Percentiles rank a stretch among this genome's conserved stretches.
Conservation (phyloP, 2,113 vertebrate species). For the Hassar affinis region DNA sequence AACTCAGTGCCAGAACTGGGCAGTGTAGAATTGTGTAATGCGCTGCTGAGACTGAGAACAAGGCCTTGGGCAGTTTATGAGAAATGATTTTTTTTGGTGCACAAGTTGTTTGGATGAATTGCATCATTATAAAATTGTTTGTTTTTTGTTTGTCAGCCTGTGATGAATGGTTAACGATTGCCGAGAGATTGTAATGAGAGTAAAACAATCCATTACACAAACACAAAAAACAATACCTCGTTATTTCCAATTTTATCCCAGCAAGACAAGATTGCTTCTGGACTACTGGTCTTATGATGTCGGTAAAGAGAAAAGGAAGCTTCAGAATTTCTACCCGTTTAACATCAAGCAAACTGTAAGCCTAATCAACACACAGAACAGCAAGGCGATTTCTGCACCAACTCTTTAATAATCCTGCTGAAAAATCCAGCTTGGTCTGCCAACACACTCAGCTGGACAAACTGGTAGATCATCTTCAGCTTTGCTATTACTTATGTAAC, state of each 20-base stretch:
- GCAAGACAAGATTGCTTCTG: neutral
- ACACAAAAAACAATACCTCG: neutral
- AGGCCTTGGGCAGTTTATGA: neutral
- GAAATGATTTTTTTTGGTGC: conserved; percentile 10
- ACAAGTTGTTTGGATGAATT: neutral
- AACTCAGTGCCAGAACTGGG: conserved; percentile 33
- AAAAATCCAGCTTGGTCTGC: neutral
- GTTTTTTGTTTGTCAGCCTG: neutral
- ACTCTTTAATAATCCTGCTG: neutral
- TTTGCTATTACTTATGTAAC: neutral
- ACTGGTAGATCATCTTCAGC: neutral
- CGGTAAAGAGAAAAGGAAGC: neutral
- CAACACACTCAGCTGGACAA: neutral
- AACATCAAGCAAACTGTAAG: neutral
- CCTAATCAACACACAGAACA: neutral
- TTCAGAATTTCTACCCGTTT: neutral
- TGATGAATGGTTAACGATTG: conserved; percentile 1
- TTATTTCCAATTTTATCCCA: neutral
- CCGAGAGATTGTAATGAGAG: neutral
- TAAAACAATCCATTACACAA: neutral
- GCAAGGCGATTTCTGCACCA: neutral
- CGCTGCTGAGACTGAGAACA: neutral
- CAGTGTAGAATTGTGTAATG: neutral
- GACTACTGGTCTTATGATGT: neutral
- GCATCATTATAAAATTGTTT: neutral